Percentiles rank a stretch among this genome's conserved stretches.
phyloP scores from a whole-genome alignment of 2,113 vertebrate genomes.

The Mandrillus leucophaeus region DNA sequence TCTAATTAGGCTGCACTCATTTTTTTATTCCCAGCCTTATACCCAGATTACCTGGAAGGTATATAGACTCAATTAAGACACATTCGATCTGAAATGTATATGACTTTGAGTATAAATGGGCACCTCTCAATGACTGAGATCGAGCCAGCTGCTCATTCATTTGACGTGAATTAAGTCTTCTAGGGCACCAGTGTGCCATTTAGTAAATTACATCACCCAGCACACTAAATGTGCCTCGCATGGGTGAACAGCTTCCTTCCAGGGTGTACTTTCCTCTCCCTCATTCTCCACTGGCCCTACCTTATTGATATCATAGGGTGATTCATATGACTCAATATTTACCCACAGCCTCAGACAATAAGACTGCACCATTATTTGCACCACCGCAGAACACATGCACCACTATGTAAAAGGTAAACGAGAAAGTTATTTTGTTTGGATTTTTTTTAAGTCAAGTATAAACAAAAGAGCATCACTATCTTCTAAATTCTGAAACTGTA shows the following conservation, averaged over 20 bases:
- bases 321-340: constrained; percentile 27
- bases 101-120: constrained; percentile 62
- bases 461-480: not conserved
- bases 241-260: constrained; percentile 66
- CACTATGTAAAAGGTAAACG: not conserved
- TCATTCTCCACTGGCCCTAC: not conserved
- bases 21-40: constrained; percentile 36
- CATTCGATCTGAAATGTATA: constrained; percentile 57
- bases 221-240: constrained; percentile 53
- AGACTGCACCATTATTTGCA: not conserved
- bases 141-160: constrained; percentile 71
- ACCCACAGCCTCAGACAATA: not conserved
- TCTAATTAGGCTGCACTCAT: constrained; percentile 60
- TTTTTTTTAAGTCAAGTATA: constrained; percentile 6
- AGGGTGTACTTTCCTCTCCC: constrained; percentile 53
- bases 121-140: constrained; percentile 55
- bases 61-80: constrained; percentile 65
- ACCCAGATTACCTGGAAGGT: constrained; percentile 56
- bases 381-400: not conserved
- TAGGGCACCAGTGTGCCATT: constrained; percentile 63
- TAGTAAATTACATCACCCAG: constrained; percentile 65
- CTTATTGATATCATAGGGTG: not conserved
- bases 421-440: not conserved
- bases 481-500: not conserved
- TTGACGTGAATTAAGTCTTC: constrained; percentile 73